Evolutionary conservation across 92 coral and sea anemone species (phyloP).

Genomic region (Phymanthus crucifer): DNA sequence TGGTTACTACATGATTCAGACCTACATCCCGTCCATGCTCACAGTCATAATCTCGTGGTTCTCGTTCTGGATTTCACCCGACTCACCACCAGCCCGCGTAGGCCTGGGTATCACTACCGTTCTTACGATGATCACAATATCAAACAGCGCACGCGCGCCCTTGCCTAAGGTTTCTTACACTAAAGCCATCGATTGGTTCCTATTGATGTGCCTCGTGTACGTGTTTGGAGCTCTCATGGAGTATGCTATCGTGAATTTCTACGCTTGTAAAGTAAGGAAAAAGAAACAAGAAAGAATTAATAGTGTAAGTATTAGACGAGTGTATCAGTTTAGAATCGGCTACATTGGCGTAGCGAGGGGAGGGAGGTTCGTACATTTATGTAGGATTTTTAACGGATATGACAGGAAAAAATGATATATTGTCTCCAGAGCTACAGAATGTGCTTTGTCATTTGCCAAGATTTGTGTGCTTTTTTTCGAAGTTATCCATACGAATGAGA

Average conservation of each 20-base stretch:
- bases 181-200: conserved; percentile 97
- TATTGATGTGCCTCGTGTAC: conserved; percentile 89
- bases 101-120: conserved; percentile 98
- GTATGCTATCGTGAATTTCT: conserved; percentile 91
- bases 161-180: conserved; percentile 91
- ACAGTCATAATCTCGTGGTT: conserved; percentile 95
- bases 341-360: too few species aligned
- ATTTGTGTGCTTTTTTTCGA: background rate
- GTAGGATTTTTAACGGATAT: too few species aligned
- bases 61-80: conserved; percentile 98
- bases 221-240: conserved; percentile 99
- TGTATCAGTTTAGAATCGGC: too few species aligned
- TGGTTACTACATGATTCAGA: conserved; percentile 98
- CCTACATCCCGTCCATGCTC: conserved; percentile 93
- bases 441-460: background rate
- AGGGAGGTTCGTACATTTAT: too few species aligned
- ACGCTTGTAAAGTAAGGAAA: conserved; percentile 67
- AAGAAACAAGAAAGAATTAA: conserved; percentile 46
- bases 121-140: conserved; percentile 93
- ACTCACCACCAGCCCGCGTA: conserved; percentile 95
- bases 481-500: conserved; percentile 30
- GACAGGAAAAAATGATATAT: background rate
- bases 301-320: conserved; percentile 17
- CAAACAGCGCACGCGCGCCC: conserved; percentile 99
- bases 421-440: background rate